These are phyloP conservation scores for Furcula furcula DNA, from an alignment of 2,888 invertebrate species.

Conservation along the genomic window DNA sequence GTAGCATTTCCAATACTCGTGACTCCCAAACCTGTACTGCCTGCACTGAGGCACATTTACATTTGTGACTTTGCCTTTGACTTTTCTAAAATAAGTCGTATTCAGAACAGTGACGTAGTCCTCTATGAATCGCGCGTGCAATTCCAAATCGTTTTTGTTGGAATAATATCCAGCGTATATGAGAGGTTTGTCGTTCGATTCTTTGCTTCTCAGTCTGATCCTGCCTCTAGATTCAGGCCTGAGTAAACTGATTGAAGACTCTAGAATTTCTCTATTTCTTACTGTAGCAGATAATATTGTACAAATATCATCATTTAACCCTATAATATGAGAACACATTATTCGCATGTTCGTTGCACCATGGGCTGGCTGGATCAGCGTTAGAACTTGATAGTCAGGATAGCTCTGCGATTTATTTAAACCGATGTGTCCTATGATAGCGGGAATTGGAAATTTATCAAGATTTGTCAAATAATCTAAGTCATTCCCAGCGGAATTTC, in stretches of 20 bases:
- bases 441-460: constrained; percentile 39
- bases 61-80: no score
- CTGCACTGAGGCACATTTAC: no score
- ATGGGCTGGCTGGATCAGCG: constrained; percentile 28
- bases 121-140: no score
- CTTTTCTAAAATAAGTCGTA: no score
- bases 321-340: constrained; percentile 34
- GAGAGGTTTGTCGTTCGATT: constrained; percentile 39
- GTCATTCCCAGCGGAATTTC: no score
- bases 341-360: constrained; percentile 28
- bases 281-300: constrained; percentile 24
- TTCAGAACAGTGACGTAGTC: no score
- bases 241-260: constrained; percentile 34
- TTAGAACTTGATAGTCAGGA: constrained; percentile 48
- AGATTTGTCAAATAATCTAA: constrained; percentile 28
- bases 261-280: constrained; percentile 32
- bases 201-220: constrained; percentile 35
- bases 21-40: no score
- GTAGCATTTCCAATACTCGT: no score
- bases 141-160: no score
- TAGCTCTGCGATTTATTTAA: constrained; percentile 37
- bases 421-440: constrained; percentile 40
- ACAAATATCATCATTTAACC: constrained; percentile 39
- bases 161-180: no score
- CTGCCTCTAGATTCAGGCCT: constrained; percentile 46